Percentiles rank a stretch among this genome's conserved stretches.
These are phyloP conservation scores for fruit fly (Drosophila melanogaster) DNA, from an alignment of 1,140 invertebrate species.

Conservation along the genomic window Release_6_plus_ISO1_MT NT_033779.5:14870001-14870500, in stretches of 20 bases:
- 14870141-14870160: slow-evolving; percentile 70
- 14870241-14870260: slow-evolving; percentile 31
- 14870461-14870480: slow-evolving; percentile 18
- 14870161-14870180: slow-evolving; percentile 82
- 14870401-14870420: too few species aligned
- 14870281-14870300: slow-evolving; percentile 14
- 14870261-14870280: slow-evolving; percentile 40
- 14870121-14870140: slow-evolving; percentile 40
- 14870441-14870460: slow-evolving; percentile 39
- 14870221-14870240: not conserved
- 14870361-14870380: not conserved
- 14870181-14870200: slow-evolving; percentile 82
- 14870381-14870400: too few species aligned
- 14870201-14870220: slow-evolving; percentile 52
- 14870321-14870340: slow-evolving; percentile 1
- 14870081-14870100: slow-evolving; percentile 75
- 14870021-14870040: slow-evolving; percentile 56
- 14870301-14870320: slow-evolving; percentile 25
- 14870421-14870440: not conserved
- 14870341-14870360: not conserved
- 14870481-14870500: not conserved
- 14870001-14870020: slow-evolving; percentile 77
- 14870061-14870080: slow-evolving; percentile 35
- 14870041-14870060: slow-evolving; percentile 16
- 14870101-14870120: slow-evolving; percentile 66